Conservation (phyloP, 2,888 invertebrate species). For the Fissipunctia ypsillon region DNA sequence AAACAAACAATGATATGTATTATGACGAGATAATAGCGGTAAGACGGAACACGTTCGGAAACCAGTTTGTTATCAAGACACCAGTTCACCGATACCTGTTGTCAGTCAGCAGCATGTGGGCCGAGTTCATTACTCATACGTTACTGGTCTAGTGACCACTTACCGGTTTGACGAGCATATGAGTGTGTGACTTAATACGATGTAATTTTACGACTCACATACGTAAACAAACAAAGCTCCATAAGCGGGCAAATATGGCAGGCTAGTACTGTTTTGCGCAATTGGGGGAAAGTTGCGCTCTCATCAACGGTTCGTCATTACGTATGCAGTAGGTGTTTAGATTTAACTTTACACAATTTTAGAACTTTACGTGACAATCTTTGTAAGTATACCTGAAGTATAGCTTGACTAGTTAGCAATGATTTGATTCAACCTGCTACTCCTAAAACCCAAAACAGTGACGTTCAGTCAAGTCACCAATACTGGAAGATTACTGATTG, state of each 20-base stretch:
- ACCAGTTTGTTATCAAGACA: constrained; percentile 69
- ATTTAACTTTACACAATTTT: constrained; percentile 59
- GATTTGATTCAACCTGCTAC: constrained; percentile 1
- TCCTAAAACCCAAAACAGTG: not conserved
- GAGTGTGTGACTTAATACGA: constrained; percentile 80
- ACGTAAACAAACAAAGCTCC: constrained; percentile 73
- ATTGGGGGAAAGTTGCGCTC: constrained; percentile 78
- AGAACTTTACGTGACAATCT: constrained; percentile 15
- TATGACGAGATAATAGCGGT: constrained; percentile 51
- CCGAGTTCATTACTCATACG: constrained; percentile 85
- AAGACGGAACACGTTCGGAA: constrained; percentile 60
- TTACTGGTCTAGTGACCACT: constrained; percentile 67
- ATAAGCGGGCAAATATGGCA: constrained; percentile 72
- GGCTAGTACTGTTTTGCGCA: constrained; percentile 74
- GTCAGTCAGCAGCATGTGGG: constrained; percentile 72
- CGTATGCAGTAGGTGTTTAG: constrained; percentile 59
- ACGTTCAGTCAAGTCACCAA: not conserved
- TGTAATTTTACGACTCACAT: constrained; percentile 71
- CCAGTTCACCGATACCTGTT: constrained; percentile 74
- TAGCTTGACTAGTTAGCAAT: not conserved
- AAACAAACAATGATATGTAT: constrained; percentile 63
- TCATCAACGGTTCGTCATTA: constrained; percentile 64
- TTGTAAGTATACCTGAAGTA: not conserved
- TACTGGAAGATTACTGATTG: not conserved
- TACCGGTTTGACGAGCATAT: constrained; percentile 86